These are phyloP conservation scores for Amblyornis subalaris DNA, from an alignment of 2,113 vertebrate species.

Conservation along the genomic window DNA sequence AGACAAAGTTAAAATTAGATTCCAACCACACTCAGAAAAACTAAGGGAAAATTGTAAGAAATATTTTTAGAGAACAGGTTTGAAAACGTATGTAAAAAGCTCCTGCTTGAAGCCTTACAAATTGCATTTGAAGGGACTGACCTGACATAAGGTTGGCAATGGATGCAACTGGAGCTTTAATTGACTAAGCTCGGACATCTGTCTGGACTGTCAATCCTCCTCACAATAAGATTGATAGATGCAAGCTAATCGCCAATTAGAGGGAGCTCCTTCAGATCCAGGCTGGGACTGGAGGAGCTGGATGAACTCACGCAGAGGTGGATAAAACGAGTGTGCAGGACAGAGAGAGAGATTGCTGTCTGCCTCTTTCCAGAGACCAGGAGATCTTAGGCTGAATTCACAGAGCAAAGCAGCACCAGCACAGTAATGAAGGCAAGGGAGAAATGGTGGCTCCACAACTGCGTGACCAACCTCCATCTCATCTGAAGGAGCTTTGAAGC, in stretches of 20 bases:
- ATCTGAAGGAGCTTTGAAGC: neutral
- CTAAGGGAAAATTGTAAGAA: neutral
- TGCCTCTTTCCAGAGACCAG: neutral
- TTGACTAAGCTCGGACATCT: constrained; percentile 55
- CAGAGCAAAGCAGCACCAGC: accelerated
- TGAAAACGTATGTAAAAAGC: neutral
- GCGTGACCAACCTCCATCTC: neutral
- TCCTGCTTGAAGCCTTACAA: constrained; percentile 7
- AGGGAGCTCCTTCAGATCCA: neutral
- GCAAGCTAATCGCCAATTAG: constrained; percentile 49
- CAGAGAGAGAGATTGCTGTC: neutral
- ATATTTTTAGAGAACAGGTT: neutral
- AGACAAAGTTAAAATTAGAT: neutral
- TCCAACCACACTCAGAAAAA: neutral
- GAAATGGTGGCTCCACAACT: neutral
- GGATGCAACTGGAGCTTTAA: constrained; percentile 44
- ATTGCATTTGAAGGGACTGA: constrained; percentile 34
- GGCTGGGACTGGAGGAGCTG: neutral
- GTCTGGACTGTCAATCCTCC: constrained; percentile 42
- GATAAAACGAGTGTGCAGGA: neutral
- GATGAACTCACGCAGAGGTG: neutral
- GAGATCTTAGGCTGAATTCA: neutral
- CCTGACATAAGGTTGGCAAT: constrained; percentile 47
- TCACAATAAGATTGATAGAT: constrained; percentile 48
- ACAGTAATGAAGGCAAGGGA: neutral